phyloP scores from a whole-genome alignment of 2,113 vertebrate species.

The Perognathus longimembris region DNA sequence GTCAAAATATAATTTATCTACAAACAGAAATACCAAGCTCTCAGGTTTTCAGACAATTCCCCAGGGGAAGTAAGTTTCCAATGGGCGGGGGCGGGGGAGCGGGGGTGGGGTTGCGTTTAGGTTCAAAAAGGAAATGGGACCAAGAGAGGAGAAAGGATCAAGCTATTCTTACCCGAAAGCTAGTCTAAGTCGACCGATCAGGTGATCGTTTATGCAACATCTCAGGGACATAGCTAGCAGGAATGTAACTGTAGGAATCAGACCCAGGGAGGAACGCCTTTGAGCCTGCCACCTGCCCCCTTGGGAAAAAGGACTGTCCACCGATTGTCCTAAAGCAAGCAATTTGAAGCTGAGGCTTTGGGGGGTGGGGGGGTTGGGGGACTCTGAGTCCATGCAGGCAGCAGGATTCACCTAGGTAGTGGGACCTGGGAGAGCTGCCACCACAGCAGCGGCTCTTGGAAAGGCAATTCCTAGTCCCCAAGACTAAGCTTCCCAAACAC shows the following conservation, averaged over 20 bases:
- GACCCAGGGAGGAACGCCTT: background rate
- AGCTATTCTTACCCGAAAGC: slow-evolving; percentile 82
- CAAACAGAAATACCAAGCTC: background rate
- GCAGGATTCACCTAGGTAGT: background rate
- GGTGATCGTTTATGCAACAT: background rate
- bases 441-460: background rate
- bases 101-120: too few species aligned
- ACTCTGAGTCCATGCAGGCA: too few species aligned
- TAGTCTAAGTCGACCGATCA: too few species aligned
- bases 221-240: too few species aligned
- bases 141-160: background rate
- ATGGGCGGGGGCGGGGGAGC: background rate
- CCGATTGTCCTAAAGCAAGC: background rate
- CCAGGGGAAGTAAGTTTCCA: background rate
- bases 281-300: background rate
- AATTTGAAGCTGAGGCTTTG: background rate
- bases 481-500: background rate
- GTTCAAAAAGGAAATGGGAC: background rate
- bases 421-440: background rate
- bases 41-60: background rate
- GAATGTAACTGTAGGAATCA: background rate
- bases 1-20: slow-evolving; percentile 4
- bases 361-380: too few species aligned
- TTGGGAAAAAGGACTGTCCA: background rate
- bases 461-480: background rate